phyloP scores from a whole-genome alignment of 2,888 invertebrate species.

The Caenorhabditis macrosperma region DNA sequence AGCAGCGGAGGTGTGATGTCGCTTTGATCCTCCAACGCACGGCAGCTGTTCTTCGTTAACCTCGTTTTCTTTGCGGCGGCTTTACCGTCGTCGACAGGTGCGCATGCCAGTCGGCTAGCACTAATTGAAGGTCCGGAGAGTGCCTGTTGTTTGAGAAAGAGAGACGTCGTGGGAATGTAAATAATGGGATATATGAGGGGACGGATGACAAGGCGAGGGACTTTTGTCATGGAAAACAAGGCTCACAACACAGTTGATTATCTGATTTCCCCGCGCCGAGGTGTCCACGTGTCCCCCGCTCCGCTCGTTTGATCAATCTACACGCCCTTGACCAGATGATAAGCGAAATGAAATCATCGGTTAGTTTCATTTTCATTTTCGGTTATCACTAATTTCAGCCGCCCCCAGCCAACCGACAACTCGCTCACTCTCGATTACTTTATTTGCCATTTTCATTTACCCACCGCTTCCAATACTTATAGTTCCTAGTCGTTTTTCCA shows the following conservation, averaged over 20 bases:
- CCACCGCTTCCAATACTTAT: not conserved
- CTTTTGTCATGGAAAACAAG: slow-evolving; percentile 11
- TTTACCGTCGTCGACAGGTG: slow-evolving; percentile 38
- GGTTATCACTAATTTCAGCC: slow-evolving; percentile 33
- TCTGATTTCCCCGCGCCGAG: not conserved
- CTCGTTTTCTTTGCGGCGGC: slow-evolving; percentile 18
- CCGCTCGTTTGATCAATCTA: slow-evolving; percentile 1
- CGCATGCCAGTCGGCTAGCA: slow-evolving; percentile 10
- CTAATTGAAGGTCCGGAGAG: slow-evolving; percentile 25
- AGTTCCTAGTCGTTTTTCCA: not conserved
- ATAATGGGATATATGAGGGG: not conserved
- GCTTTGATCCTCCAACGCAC: not conserved
- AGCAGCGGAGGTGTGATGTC: slow-evolving; percentile 20
- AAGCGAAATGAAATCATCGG: slow-evolving; percentile 48
- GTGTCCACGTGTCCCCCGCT: not conserved
- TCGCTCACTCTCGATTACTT: slow-evolving; percentile 22
- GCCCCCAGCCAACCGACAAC: slow-evolving; percentile 22
- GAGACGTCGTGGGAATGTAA: not conserved
- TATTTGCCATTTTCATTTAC: not conserved
- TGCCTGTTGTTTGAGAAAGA: too few species aligned
- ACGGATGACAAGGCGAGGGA: not conserved
- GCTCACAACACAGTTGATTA: not conserved
- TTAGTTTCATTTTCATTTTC: slow-evolving; percentile 43
- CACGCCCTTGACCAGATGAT: slow-evolving; percentile 27
- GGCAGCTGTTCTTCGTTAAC: slow-evolving; percentile 32